These are phyloP conservation scores for Bergia sp. DNA, from an alignment of 92 coral and sea anemone species.

Conservation along the genomic window DNA sequence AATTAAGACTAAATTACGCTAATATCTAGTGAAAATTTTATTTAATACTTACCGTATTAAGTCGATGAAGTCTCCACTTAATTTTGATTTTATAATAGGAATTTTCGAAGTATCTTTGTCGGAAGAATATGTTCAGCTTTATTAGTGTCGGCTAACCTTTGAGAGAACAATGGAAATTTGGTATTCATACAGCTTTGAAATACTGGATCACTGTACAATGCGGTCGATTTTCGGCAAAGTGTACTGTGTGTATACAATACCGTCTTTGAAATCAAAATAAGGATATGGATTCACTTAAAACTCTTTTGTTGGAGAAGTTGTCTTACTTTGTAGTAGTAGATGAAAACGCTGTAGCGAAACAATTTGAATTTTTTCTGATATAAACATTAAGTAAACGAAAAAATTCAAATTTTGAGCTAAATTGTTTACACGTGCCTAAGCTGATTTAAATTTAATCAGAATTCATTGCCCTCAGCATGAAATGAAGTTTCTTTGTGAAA, in stretches of 20 bases:
- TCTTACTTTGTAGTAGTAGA: not conserved
- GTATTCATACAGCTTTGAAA: not conserved
- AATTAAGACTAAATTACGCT: constrained; percentile 16
- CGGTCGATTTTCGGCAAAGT: not conserved
- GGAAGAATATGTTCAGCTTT: not conserved
- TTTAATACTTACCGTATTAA: not conserved
- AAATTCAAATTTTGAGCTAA: constrained; percentile 12
- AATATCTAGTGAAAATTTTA: not conserved
- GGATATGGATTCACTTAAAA: not conserved
- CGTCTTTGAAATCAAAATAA: not conserved
- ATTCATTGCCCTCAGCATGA: constrained; percentile 39
- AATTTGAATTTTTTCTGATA: not conserved
- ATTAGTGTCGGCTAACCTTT: not conserved
- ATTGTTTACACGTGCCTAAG: constrained; percentile 28
- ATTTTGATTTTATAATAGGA: not conserved
- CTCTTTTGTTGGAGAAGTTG: not conserved
- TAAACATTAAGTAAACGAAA: not conserved
- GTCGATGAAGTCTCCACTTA: not conserved
- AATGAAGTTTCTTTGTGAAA: constrained; percentile 35
- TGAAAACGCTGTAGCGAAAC: not conserved
- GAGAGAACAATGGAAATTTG: not conserved
- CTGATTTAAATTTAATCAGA: constrained; percentile 26
- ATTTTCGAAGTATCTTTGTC: not conserved
- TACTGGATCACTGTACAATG: constrained; percentile 7
- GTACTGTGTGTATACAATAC: constrained; percentile 3